A percentile compares a stretch with the other conserved stretches of the same genome.
These are phyloP conservation scores for Melangyna quadrimaculata DNA, from an alignment of 2,888 invertebrate genomes.

Conservation along the genomic window DNA sequence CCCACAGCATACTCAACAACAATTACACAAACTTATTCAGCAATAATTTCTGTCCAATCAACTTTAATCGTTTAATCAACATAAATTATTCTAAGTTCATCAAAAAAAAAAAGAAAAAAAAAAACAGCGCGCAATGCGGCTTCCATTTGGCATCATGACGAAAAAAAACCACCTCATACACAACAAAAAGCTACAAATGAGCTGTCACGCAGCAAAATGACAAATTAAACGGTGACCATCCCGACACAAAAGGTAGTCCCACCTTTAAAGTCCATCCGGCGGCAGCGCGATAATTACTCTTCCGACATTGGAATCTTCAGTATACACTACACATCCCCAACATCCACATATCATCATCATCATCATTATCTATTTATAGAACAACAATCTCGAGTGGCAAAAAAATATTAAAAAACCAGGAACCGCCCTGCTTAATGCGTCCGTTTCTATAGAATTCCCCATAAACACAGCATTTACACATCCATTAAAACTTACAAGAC, in stretches of 20 bases:
- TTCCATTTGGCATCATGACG: neutral
- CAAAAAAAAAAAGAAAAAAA: slow-evolving; percentile 32
- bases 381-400: slow-evolving; percentile 10
- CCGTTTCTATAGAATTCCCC: slow-evolving; percentile 7
- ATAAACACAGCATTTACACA: slow-evolving; percentile 51
- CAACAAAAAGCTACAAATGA: neutral
- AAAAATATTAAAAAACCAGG: slow-evolving; percentile 1
- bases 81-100: slow-evolving; percentile 12
- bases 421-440: slow-evolving; percentile 35
- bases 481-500: slow-evolving; percentile 37
- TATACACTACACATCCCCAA: neutral
- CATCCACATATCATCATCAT: slow-evolving; percentile 28
- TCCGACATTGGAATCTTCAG: slow-evolving; percentile 3
- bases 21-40: neutral
- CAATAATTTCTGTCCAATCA: slow-evolving; percentile 42
- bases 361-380: slow-evolving; percentile 61
- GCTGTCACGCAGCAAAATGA: slow-evolving; percentile 40
- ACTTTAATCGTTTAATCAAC: slow-evolving; percentile 42
- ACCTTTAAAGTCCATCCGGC: slow-evolving; percentile 20
- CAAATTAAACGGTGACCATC: slow-evolving; percentile 60
- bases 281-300: slow-evolving; percentile 45
- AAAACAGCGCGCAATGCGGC: neutral
- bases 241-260: slow-evolving; percentile 15
- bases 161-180: neutral
- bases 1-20: neutral